These are phyloP conservation scores for Emys orbicularis DNA, from an alignment of 2,797 vertebrate species.

Conservation along the genomic window DNA sequence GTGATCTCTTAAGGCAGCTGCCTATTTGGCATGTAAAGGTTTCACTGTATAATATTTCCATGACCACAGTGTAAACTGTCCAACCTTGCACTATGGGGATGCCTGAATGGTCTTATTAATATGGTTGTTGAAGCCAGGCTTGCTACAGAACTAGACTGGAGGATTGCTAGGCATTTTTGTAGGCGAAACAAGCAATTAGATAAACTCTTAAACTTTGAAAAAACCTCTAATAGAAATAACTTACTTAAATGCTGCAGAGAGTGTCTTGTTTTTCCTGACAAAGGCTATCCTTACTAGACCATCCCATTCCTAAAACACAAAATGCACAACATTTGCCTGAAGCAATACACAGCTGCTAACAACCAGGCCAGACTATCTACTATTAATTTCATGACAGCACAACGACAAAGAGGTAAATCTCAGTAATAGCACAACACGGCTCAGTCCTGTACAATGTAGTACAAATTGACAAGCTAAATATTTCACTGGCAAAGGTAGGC, in stretches of 20 bases:
- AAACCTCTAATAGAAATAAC: slow-evolving; percentile 50
- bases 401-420: not conserved
- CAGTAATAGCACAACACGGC: not conserved
- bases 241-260: slow-evolving; percentile 96
- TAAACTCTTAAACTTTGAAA: not conserved
- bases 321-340: slow-evolving; percentile 21
- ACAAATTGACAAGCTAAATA: not conserved
- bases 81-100: not conserved
- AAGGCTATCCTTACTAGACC: slow-evolving; percentile 97
- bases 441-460: not conserved
- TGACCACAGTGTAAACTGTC: not conserved
- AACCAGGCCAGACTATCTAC: not conserved
- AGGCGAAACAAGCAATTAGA: not conserved
- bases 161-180: not conserved
- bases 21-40: not conserved
- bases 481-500: not conserved
- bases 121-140: not conserved
- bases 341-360: not conserved
- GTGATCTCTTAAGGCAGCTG: not conserved
- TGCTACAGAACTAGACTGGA: not conserved
- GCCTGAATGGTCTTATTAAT: not conserved
- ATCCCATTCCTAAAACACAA: slow-evolving; percentile 93
- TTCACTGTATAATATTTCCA: not conserved
- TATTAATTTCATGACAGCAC: not conserved
- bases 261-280: slow-evolving; percentile 98